A percentile compares a stretch with the other conserved stretches of the same genome.
Conservation (phyloP, 2,113 vertebrate genomes). For the Cygnus buccinator region DNA sequence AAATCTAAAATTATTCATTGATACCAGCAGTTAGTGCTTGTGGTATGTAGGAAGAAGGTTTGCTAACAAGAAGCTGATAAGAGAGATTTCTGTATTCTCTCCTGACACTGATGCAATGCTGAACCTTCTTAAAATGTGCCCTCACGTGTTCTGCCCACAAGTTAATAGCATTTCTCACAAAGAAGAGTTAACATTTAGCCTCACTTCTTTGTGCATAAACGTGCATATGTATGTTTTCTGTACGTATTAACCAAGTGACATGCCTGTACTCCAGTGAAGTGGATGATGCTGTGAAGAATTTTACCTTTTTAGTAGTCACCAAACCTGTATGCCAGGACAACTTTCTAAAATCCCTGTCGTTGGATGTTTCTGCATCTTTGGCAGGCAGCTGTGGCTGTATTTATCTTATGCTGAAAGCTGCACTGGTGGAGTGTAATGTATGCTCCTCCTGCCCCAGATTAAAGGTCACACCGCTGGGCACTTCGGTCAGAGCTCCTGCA, state of each 20-base stretch:
- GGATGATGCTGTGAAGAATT: neutral
- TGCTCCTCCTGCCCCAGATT: slow-evolving; percentile 50
- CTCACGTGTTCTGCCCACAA: neutral
- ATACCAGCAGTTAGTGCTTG: neutral
- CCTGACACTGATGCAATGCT: accelerated
- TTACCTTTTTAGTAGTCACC: neutral
- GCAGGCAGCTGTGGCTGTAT: slow-evolving; percentile 20
- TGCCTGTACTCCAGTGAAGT: neutral
- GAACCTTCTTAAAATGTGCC: neutral
- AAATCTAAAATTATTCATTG: neutral
- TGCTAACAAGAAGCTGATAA: neutral
- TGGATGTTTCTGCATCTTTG: slow-evolving; percentile 25
- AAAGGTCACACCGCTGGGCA: slow-evolving; percentile 32
- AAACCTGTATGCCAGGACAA: neutral
- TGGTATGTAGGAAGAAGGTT: accelerated
- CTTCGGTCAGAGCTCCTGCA: neutral
- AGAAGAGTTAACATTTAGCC: neutral
- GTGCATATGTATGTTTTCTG: accelerated
- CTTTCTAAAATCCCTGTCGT: neutral
- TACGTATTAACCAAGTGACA: neutral
- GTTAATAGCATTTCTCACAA: neutral
- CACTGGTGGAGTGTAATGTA: slow-evolving; percentile 47
- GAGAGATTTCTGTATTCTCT: neutral
- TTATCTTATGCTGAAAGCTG: slow-evolving; percentile 59
- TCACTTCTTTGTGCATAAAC: neutral